These are phyloP conservation scores for Colistium nudipinnis DNA, from an alignment of 2,113 vertebrate species.

Conservation along the genomic window DNA sequence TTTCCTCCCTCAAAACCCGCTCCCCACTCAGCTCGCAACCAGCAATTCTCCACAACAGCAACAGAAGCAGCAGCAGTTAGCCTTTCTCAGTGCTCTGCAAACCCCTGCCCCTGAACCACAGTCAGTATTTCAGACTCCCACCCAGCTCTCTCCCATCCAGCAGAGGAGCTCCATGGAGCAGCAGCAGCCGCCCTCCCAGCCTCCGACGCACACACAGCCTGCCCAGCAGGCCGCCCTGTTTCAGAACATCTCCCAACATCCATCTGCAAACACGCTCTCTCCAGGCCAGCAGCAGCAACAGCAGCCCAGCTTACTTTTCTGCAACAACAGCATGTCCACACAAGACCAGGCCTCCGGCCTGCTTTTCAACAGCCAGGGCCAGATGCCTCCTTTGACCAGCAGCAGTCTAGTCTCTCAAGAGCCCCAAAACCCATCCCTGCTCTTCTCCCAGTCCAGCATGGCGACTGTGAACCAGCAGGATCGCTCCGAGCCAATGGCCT, in stretches of 20 bases:
- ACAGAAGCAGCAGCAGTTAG: conserved; percentile 86
- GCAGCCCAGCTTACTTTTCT: conserved; percentile 87
- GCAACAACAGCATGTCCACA: conserved; percentile 83
- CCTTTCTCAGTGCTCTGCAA: conserved; percentile 87
- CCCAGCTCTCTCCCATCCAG: conserved; percentile 86
- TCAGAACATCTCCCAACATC: conserved; percentile 76
- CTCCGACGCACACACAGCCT: conserved; percentile 83
- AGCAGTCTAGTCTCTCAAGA: conserved; percentile 81
- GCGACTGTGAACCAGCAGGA: conserved; percentile 86
- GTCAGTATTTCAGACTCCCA: conserved; percentile 80
- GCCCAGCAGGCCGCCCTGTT: conserved; percentile 86
- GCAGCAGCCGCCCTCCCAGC: conserved; percentile 83
- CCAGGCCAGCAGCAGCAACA: conserved; percentile 84
- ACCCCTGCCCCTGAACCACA: conserved; percentile 75
- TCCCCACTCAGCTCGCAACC: conserved; percentile 82
- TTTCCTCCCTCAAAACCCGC: conserved; percentile 88
- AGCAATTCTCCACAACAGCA: conserved; percentile 71
- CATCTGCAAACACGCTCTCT: conserved; percentile 79
- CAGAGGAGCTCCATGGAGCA: conserved; percentile 88
- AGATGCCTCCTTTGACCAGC: conserved; percentile 82
- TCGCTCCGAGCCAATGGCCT: conserved; percentile 90
- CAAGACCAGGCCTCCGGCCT: conserved; percentile 87
- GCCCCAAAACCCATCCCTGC: conserved; percentile 87
- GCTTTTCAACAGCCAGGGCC: conserved; percentile 79
- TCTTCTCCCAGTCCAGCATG: conserved; percentile 89